A percentile compares a stretch with the other conserved stretches of the same genome.
These are phyloP conservation scores for Aplocera efformata DNA, from an alignment of 2,888 invertebrate genomes.

Conservation along the genomic window DNA sequence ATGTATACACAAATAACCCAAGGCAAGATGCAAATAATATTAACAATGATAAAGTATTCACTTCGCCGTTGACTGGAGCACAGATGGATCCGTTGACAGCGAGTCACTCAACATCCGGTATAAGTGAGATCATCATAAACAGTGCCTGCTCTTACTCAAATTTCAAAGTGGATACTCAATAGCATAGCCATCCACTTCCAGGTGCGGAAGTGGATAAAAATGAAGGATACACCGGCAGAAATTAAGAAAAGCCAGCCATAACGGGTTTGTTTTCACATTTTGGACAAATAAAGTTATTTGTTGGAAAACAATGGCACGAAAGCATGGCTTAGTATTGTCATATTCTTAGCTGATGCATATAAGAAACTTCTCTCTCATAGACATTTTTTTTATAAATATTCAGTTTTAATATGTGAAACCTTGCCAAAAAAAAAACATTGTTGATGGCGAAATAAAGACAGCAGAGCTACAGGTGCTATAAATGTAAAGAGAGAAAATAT, in stretches of 20 bases:
- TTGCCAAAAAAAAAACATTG: too few species aligned
- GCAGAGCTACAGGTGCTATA: too few species aligned
- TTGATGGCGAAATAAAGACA: too few species aligned
- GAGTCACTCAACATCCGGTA: constrained; percentile 52
- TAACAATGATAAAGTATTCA: constrained; percentile 56
- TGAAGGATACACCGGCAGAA: constrained; percentile 39
- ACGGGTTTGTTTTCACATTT: too few species aligned
- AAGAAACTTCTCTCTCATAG: too few species aligned
- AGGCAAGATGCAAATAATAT: constrained; percentile 41
- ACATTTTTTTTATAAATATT: too few species aligned
- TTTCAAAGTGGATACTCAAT: constrained; percentile 70
- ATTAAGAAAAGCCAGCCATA: constrained; percentile 19
- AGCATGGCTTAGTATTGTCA: too few species aligned
- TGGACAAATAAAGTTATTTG: too few species aligned
- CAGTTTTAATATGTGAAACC: too few species aligned
- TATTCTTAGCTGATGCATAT: too few species aligned
- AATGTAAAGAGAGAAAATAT: too few species aligned
- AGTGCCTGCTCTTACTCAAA: constrained; percentile 65
- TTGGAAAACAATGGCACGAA: too few species aligned
- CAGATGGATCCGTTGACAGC: constrained; percentile 58
- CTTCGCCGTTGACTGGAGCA: constrained; percentile 51
- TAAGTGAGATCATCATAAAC: constrained; percentile 69
- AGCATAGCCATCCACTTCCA: constrained; percentile 66
- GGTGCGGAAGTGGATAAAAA: constrained; percentile 60
- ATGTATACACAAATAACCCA: constrained; percentile 47